Conservation (phyloP, 2,888 invertebrate genomes). For the Terebella lapidaria region DNA sequence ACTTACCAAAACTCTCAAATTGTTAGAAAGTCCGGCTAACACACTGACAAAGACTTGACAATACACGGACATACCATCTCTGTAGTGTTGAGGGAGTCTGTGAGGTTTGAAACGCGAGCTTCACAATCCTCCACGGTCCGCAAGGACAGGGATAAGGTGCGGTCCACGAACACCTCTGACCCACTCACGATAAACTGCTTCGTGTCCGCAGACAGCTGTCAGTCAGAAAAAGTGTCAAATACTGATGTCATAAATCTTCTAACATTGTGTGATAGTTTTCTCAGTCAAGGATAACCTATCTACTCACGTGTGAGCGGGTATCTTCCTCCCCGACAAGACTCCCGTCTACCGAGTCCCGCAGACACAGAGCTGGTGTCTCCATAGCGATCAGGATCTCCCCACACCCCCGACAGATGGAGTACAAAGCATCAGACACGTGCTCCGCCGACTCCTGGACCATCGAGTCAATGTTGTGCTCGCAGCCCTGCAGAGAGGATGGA, state of each 20-base stretch:
- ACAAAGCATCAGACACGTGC: constrained; percentile 30
- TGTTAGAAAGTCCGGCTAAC: no score
- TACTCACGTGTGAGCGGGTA: not conserved
- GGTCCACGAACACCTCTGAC: constrained; percentile 37
- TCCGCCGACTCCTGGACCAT: constrained; percentile 34
- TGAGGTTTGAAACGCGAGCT: no score
- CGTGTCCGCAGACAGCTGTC: constrained; percentile 32
- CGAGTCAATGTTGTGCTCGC: constrained; percentile 37
- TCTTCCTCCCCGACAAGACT: not conserved
- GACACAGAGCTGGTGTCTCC: constrained; percentile 30
- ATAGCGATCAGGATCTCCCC: constrained; percentile 44
- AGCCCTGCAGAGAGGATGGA: constrained; percentile 33
- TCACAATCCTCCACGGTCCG: constrained; percentile 34
- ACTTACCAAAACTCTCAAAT: no score
- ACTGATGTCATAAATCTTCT: not conserved
- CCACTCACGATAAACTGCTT: constrained; percentile 37
- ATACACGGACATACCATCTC: no score
- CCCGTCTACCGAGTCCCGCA: constrained; percentile 9
- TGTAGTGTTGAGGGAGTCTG: no score
- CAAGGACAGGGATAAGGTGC: constrained; percentile 37
- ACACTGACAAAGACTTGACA: no score
- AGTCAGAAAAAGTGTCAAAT: not conserved
- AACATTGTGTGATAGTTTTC: no score
- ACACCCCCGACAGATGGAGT: constrained; percentile 32
- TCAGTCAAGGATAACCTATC: not conserved